Base-by-base conservation (phyloP, 2,888 invertebrate species). In the Epinotia bilunana region DNA sequence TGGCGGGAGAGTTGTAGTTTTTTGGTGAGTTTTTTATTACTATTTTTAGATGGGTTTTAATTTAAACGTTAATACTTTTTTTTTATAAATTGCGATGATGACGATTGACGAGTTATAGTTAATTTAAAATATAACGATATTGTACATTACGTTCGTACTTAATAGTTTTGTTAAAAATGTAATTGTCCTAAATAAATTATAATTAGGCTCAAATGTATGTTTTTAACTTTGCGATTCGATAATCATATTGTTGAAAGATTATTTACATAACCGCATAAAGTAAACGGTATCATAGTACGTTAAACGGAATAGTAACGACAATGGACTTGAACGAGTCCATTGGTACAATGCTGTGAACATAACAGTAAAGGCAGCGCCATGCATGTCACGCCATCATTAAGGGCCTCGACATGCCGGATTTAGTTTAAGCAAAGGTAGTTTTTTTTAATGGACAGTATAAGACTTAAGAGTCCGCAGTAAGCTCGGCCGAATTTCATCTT, bases 1-100 rank as follows among this genome's bases (percentile, higher is more conserved):
- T 78, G 76, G 79, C 78, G 72, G 68, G 61, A 67, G 74, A 80
- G 78, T 74, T 78, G 79, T 78, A 77, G 76, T 76, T 57, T 20
- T 72, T 83, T 83, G 89, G 90, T 90, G 76, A 89, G 87, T 79
- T 79, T 78, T 76, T 28, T 28, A 28, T 72, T 12, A n/a, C n/a
- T 63, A 20, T 20, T 46, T 46, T 23, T 64, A 6, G 7, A 23
- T 5, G 9, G 18, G 3, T 64, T 49, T 49, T 46, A 49, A 49
- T 16, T 28, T 28, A 28, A 28, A 28, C 49, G 49, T 16, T 49
- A 16, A 49, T 16, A 11, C 11, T 43, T 49, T 43, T 49, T 13
- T 46, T 46, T 49, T 49, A 49, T 49, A 3, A 49, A 49, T 49
- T 13, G 2, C 16, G 11, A 16, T 49, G 4, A 49, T 16, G 16